Base-by-base conservation (phyloP, 1,140 invertebrate species). In the Penaeus chinensis region DNA sequence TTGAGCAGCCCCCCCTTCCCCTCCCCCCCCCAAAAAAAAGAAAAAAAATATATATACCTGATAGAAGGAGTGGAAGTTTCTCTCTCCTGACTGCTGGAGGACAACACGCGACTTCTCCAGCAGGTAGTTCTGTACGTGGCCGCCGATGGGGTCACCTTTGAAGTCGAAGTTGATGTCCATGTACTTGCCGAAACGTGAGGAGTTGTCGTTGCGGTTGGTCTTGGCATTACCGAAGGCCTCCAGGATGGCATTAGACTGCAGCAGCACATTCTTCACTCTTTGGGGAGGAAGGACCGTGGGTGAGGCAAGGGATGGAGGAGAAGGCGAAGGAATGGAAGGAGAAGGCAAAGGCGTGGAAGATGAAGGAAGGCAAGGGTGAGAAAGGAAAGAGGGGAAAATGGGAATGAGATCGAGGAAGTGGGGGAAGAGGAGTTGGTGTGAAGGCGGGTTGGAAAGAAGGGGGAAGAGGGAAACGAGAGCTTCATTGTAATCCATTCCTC, bases 161-260 rank as follows among this genome's bases (percentile, higher is more conserved):
- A 98, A 99, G 93, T 99, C 97, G 93, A 99, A 99, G 94, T 99
- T 97, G 89, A 99, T 99, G 92, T 99, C 98, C 98, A 99, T 99
- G 92, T 99, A 99, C 92, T 99, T 99, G 80, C 98, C 98, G 93
- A 99, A 99, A 60, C 98, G 94, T 77, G 97, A 99, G 0, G 97
- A 99, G 93, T 99, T 99, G 92, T 99, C 98, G 93, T 99, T 99
- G 76, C 98, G 94, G 91, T 97, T 99, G 5, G 98, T 99, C 92
- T 99, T 99, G 3, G 98, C 98, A 94, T 99, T 99, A 47, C 98
- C 98, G 92, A 99, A 99, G 4, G 98, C 96, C 93, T 99, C 98
- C 89, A 99, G 93, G 90, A 99, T 97, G 2, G 96, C 95, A 93
- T 99, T 99, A 19, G 98, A 99, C 91, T 99, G 97, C 71, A 99